Conservation (phyloP, 1,140 invertebrate genomes). For the Drosophila rufa region DNA sequence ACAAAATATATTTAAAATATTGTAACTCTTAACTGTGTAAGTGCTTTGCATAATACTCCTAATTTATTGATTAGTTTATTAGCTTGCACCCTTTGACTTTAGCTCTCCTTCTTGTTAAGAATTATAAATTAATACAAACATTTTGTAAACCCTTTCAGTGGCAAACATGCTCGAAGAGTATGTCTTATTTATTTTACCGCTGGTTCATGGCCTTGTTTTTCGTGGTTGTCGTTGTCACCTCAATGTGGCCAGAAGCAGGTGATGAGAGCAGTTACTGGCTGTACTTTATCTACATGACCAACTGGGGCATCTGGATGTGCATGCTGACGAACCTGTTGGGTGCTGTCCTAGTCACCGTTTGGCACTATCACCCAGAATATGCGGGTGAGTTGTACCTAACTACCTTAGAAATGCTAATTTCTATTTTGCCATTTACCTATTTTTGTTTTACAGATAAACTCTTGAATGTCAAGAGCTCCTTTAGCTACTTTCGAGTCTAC, state of each 20-base stretch:
- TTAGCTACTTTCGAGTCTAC: slow-evolving; percentile 86
- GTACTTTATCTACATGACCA: slow-evolving; percentile 90
- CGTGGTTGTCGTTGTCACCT: slow-evolving; percentile 86
- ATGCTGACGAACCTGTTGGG: slow-evolving; percentile 82
- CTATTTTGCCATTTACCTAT: background rate
- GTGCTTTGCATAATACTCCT: no score
- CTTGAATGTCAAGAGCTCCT: slow-evolving; percentile 62
- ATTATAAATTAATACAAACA: background rate
- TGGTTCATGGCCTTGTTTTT: slow-evolving; percentile 87
- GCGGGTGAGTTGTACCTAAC: slow-evolving; percentile 61
- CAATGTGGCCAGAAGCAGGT: slow-evolving; percentile 77
- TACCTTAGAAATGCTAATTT: background rate
- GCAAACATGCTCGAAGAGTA: slow-evolving; percentile 85
- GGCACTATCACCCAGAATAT: slow-evolving; percentile 82
- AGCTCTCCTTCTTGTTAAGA: no score
- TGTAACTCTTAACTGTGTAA: no score
- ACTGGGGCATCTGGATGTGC: slow-evolving; percentile 90
- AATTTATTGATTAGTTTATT: no score
- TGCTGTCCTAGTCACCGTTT: slow-evolving; percentile 73
- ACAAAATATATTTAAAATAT: no score
- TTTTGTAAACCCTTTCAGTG: slow-evolving; percentile 81
- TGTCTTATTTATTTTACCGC: slow-evolving; percentile 87
- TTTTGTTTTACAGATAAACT: slow-evolving; percentile 63
- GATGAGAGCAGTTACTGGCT: slow-evolving; percentile 81
- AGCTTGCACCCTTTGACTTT: no score